These are phyloP conservation scores for Hipposideros larvatus DNA, from an alignment of 2,797 vertebrate species.

Conservation along the genomic window DNA sequence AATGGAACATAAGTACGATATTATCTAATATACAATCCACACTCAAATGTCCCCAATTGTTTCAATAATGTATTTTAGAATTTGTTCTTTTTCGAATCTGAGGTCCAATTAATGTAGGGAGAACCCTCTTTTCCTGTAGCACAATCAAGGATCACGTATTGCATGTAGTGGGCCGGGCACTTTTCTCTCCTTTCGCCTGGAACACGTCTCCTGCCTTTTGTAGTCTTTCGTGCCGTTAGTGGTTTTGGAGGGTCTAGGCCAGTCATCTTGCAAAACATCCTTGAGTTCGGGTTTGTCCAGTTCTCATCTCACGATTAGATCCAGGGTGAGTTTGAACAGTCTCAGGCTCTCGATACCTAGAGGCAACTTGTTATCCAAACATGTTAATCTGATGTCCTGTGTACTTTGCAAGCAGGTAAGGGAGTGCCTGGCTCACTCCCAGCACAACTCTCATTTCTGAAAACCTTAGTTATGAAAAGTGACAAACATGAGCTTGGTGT, in stretches of 20 bases:
- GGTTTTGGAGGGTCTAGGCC: background rate
- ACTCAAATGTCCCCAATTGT: background rate
- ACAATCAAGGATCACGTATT: accelerated
- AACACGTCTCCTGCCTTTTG: background rate
- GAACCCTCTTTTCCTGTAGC: no score
- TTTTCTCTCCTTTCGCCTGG: background rate
- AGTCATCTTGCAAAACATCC: background rate
- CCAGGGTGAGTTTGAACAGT: background rate
- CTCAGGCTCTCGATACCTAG: background rate
- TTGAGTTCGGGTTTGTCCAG: background rate
- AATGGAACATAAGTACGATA: background rate
- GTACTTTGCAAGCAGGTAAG: accelerated
- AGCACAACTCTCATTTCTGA: background rate
- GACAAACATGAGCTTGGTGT: background rate
- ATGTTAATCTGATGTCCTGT: no score
- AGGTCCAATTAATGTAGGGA: background rate
- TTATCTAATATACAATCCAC: no score
- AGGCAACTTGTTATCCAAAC: background rate
- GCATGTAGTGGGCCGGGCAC: background rate
- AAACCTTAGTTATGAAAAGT: background rate
- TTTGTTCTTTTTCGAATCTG: background rate
- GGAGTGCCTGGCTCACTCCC: background rate
- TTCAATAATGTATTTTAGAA: background rate
- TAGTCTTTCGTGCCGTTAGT: background rate
- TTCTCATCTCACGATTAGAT: background rate